Base-by-base conservation (phyloP, 2,797 vertebrate species). In the Podarcis lilfordi region DNA sequence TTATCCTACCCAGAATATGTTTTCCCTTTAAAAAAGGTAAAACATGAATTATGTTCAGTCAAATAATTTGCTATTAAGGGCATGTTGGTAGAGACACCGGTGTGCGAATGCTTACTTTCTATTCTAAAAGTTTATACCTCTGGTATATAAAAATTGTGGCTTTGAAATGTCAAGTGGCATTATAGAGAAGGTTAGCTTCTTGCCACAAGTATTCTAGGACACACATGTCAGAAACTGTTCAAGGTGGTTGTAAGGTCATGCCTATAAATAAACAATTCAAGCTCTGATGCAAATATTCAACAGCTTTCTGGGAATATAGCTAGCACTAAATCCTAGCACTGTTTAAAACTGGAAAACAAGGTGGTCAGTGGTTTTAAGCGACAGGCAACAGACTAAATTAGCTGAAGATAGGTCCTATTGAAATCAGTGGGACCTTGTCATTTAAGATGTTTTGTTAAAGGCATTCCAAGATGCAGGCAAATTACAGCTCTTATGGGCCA, bases 251-350 rank as follows among this genome's bases (percentile, higher is more conserved):
- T 74, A 91, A 95, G 91, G 92, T 92, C 92, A 92, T 64, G 78
- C 64, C 92, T 95, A 92, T 95, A 92, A 95, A 95, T 92, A 94
- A 95, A 91, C 86, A 89, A 93, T 84, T 77, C 80, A 1, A 2
- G 68, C 85, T 81, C 82, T 0, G 10, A 92, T 61, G 40, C 85
- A 35, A 93, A 83, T 37, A 91, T 43, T 2, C 1, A 0, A 0
- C 86, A 90, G 79, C 88, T 93, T 88, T 87, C 88, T 0, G 0
- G 81, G 71, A 92, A 89, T 1, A 8, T 1, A 1, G 55, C 68
- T 55, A 84, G 86, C 0, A 0, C 68, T 85, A 86, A 61, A 88
- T 8, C 10, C 71, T 68, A 85, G 69, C 78, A 25, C 23, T 9
- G 25, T 29, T 68, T 68, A 8, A 68, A 68, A 68, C 8, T 68